Conservation (phyloP, 2,113 vertebrate species). For the Benitochromis conjunctus region DNA sequence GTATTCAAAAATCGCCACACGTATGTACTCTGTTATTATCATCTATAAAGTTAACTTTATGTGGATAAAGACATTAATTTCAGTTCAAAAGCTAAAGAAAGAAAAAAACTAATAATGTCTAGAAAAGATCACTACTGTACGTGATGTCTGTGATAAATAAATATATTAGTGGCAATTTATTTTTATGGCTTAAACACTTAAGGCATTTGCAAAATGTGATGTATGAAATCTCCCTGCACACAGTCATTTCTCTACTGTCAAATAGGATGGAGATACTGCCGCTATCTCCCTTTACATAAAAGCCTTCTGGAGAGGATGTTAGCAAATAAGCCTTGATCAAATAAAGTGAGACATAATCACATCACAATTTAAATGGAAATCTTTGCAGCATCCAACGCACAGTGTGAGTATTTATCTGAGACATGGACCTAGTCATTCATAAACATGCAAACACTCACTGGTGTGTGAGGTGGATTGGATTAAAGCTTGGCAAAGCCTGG, state of each 20-base stretch:
- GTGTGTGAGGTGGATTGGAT: neutral
- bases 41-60: neutral
- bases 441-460: neutral
- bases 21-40: neutral
- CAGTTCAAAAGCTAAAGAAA: neutral
- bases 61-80: neutral
- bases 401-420: neutral
- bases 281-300: slow-evolving; percentile 11
- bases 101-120: neutral
- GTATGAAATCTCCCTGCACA: neutral
- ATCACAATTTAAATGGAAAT: slow-evolving; percentile 30
- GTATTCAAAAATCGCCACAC: neutral
- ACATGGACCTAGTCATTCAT: neutral
- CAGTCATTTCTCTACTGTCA: neutral
- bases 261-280: neutral
- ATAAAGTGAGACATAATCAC: slow-evolving; percentile 14
- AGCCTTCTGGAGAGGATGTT: slow-evolving; percentile 3
- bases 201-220: neutral
- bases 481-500: neutral
- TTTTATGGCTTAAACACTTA: neutral
- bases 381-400: neutral
- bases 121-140: neutral
- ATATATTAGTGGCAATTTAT: neutral
- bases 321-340: slow-evolving; percentile 36
- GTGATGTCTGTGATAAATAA: neutral